These are phyloP conservation scores for Drosophila maculinotata DNA, from an alignment of 2,888 invertebrate genomes.

Conservation along the genomic window DNA sequence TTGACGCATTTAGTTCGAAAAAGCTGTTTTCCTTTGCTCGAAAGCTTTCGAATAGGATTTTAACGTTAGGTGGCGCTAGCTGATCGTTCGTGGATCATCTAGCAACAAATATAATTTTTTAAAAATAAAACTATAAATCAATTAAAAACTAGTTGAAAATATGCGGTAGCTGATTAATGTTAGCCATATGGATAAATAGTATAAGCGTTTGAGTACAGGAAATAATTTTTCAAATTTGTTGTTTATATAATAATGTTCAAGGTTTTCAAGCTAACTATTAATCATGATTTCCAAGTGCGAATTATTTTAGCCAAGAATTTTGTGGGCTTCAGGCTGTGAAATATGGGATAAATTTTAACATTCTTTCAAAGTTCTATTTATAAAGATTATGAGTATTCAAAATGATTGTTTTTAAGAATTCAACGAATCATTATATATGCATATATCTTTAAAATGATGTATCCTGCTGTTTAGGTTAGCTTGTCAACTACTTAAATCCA, in stretches of 20 bases:
- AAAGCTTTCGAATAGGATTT: slow-evolving; percentile 52
- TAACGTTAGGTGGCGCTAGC: slow-evolving; percentile 61
- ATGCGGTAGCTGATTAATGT: slow-evolving; percentile 20
- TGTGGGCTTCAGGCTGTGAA: slow-evolving; percentile 2
- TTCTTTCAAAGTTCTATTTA: background rate
- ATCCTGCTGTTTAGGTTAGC: slow-evolving; percentile 19
- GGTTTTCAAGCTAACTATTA: slow-evolving; percentile 13
- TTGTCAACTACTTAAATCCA: slow-evolving; percentile 10
- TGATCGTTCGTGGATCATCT: slow-evolving; percentile 26
- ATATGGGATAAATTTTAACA: too few species aligned
- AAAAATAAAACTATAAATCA: background rate
- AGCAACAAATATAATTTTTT: background rate
- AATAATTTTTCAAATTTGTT: slow-evolving; percentile 31
- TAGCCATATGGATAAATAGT: slow-evolving; percentile 14
- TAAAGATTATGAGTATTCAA: background rate
- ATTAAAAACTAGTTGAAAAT: background rate
- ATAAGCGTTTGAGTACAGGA: slow-evolving; percentile 23
- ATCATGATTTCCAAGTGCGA: slow-evolving; percentile 19
- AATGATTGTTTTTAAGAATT: background rate
- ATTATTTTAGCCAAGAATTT: slow-evolving; percentile 3
- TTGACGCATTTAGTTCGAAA: slow-evolving; percentile 45
- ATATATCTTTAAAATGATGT: too few species aligned
- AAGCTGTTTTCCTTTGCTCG: slow-evolving; percentile 39
- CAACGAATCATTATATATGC: too few species aligned
- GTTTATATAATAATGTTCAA: slow-evolving; percentile 42